Evolutionary conservation across 1,140 invertebrate species (phyloP).

Genomic region (Prorops nasuta): DNA sequence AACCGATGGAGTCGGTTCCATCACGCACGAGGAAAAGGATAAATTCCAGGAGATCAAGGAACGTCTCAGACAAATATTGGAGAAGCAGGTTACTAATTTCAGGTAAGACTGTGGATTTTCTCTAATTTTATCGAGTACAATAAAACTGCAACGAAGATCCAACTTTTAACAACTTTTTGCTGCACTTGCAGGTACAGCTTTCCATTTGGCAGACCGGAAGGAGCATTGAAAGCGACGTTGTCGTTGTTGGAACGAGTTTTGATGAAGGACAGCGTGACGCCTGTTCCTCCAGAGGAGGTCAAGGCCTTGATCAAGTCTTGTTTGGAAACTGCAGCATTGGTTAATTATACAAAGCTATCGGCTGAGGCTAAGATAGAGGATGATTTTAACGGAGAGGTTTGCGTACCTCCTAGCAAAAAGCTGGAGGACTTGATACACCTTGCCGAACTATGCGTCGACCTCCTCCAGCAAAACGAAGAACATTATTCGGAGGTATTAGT

Average conservation of each 20-base stretch:
- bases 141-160: background rate
- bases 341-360: constrained; percentile 96
- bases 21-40: constrained; percentile 96
- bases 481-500: constrained; percentile 97
- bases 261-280: constrained; percentile 98
- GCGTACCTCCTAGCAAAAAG: constrained; percentile 82
- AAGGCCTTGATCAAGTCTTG: constrained; percentile 93
- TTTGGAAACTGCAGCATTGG: constrained; percentile 94
- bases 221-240: constrained; percentile 92
- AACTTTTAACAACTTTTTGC: constrained; percentile 1
- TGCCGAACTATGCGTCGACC: constrained; percentile 96
- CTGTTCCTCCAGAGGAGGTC: constrained; percentile 96
- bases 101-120: constrained; percentile 62
- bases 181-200: constrained; percentile 83
- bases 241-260: constrained; percentile 94
- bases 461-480: constrained; percentile 98
- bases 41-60: constrained; percentile 98
- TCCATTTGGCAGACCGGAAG: constrained; percentile 97
- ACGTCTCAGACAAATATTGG: constrained; percentile 84
- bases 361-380: constrained; percentile 97
- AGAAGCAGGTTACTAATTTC: constrained; percentile 99
- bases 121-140: too few relatives aligned
- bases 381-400: constrained; percentile 78
- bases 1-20: constrained; percentile 97
- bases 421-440: constrained; percentile 96